Evolutionary conservation across 2,888 invertebrate species (phyloP).

Genomic region (Teinopalpus imperialis): DNA sequence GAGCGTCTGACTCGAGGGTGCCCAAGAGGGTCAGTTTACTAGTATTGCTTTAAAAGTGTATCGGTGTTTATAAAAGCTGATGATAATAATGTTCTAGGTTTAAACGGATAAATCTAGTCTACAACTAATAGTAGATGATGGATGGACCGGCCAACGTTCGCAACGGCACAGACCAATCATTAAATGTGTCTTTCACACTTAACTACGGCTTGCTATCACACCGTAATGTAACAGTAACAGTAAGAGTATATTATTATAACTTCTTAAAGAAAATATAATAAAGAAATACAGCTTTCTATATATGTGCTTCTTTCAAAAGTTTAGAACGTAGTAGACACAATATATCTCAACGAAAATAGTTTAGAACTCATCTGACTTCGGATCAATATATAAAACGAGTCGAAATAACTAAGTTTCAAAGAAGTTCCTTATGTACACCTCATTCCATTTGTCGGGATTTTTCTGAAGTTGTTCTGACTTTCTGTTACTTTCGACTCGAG

Average conservation of each 20-base stretch:
- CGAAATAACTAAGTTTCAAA: slow-evolving; percentile 12
- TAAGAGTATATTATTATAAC: no score
- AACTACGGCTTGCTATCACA: slow-evolving; percentile 14
- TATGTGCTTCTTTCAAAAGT: no score
- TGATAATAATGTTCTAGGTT: no score
- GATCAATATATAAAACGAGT: background rate
- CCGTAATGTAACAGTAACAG: background rate
- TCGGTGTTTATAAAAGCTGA: no score
- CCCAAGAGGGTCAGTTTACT: no score
- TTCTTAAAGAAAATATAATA: no score
- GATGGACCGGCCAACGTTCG: background rate
- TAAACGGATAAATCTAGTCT: slow-evolving; percentile 12
- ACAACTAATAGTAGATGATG: slow-evolving; percentile 16
- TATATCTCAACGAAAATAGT: no score
- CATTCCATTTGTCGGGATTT: slow-evolving; percentile 16
- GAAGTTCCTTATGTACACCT: slow-evolving; percentile 13
- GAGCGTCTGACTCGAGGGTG: no score
- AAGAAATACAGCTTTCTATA: no score
- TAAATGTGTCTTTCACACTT: slow-evolving; percentile 25
- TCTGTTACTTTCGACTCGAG: slow-evolving; percentile 1
- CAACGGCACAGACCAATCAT: slow-evolving; percentile 13
- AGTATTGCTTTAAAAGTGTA: no score
- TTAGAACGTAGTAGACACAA: no score
- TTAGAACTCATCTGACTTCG: no score
- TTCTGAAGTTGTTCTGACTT: slow-evolving; percentile 10